These are phyloP conservation scores for Typhlichthys eigenmanni DNA, from an alignment of 2,797 vertebrate species.

Conservation along the genomic window DNA sequence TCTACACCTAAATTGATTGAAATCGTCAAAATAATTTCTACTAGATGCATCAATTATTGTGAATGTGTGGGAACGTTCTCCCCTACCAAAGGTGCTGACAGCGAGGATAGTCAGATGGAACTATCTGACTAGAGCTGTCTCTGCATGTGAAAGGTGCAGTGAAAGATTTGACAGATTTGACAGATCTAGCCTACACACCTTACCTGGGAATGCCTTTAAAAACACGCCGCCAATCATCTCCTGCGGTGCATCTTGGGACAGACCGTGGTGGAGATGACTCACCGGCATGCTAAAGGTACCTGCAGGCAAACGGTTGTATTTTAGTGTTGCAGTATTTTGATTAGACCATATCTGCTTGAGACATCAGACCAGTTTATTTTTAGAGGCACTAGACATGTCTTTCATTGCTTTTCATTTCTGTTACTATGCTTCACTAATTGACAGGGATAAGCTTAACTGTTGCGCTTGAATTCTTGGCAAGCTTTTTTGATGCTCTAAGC, in stretches of 20 bases:
- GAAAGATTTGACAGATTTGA: constrained; percentile 42
- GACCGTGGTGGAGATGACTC: constrained; percentile 36
- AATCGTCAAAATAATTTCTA: too few relatives aligned
- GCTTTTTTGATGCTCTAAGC: constrained; percentile 1
- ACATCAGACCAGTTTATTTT: constrained; percentile 32
- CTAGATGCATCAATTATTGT: constrained; percentile 14
- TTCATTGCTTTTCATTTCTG: constrained; percentile 17
- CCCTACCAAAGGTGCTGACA: constrained; percentile 42
- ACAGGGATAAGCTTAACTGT: not conserved
- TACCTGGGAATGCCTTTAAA: constrained; percentile 55
- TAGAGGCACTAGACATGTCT: constrained; percentile 29
- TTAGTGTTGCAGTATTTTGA: constrained; percentile 38
- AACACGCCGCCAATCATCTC: constrained; percentile 7
- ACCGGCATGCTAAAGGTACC: constrained; percentile 43
- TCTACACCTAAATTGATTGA: constrained; percentile 15
- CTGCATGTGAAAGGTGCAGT: constrained; percentile 26
- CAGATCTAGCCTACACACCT: constrained; percentile 52
- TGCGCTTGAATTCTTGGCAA: constrained; percentile 6
- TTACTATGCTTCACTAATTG: constrained; percentile 3
- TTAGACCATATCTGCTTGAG: constrained; percentile 45
- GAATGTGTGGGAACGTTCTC: constrained; percentile 19
- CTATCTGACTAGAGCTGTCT: constrained; percentile 27
- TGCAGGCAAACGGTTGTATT: constrained; percentile 30
- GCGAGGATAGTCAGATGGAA: constrained; percentile 1
- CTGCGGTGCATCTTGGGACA: constrained; percentile 26